phyloP scores from a whole-genome alignment of 2,113 vertebrate genomes.

The Struthidea cinerea region DNA sequence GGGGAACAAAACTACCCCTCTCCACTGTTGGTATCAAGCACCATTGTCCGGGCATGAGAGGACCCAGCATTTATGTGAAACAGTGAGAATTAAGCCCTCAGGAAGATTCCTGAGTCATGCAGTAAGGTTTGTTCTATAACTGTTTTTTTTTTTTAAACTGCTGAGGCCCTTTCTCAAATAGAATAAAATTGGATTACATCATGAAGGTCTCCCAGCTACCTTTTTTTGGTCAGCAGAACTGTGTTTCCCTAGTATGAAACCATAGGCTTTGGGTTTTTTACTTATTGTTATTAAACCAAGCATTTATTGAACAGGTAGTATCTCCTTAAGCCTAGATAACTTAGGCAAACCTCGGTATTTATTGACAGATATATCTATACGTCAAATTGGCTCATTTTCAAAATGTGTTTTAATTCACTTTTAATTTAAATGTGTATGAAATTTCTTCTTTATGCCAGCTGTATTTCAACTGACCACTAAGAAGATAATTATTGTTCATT shows the following conservation, averaged over 20 bases:
- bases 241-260: neutral
- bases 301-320: neutral
- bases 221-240: neutral
- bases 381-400: neutral
- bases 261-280: fast-evolving
- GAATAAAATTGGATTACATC: neutral
- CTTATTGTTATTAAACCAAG: neutral
- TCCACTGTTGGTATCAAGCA: neutral
- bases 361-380: neutral
- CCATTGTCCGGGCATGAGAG: neutral
- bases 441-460: neutral
- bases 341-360: neutral
- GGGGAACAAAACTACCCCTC: neutral
- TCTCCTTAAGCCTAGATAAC: neutral
- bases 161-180: neutral
- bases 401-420: neutral
- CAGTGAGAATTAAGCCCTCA: neutral
- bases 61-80: fast-evolving
- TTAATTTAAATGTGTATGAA: neutral
- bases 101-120: fast-evolving
- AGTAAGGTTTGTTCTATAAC: neutral
- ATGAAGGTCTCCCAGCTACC: neutral
- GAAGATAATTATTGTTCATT: constrained; percentile 13
- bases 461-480: neutral
- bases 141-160: neutral